These are phyloP conservation scores for Eupithecia tripunctaria DNA, from an alignment of 2,888 invertebrate genomes.

Conservation along the genomic window DNA sequence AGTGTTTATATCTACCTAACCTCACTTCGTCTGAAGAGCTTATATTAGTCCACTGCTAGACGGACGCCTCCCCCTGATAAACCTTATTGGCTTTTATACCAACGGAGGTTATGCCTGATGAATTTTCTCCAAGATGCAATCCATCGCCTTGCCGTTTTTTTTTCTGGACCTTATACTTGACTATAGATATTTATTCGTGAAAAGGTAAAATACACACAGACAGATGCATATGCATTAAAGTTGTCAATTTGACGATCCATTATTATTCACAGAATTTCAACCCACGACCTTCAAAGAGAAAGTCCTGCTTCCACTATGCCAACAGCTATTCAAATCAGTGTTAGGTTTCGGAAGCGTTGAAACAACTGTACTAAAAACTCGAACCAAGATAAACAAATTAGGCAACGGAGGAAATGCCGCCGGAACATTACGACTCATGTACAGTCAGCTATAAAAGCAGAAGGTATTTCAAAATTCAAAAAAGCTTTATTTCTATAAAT, in stretches of 20 bases:
- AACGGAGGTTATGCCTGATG: too few relatives aligned
- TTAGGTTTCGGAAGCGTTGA: conserved; percentile 19
- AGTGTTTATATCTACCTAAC: not conserved
- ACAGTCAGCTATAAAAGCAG: conserved; percentile 15
- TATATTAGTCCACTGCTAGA: too few relatives aligned
- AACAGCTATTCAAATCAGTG: conserved; percentile 6
- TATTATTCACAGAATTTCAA: not conserved
- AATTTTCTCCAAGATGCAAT: too few relatives aligned
- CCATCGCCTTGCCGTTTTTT: not conserved
- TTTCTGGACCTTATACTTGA: too few relatives aligned
- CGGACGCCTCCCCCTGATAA: too few relatives aligned
- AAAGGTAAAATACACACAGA: not conserved
- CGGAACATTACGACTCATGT: conserved; percentile 27
- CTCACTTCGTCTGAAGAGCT: too few relatives aligned
- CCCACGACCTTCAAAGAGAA: conserved; percentile 2
- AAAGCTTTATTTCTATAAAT: too few relatives aligned
- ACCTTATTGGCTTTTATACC: too few relatives aligned
- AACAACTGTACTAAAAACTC: conserved; percentile 31
- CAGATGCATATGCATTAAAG: not conserved
- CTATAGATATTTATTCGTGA: not conserved
- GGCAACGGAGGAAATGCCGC: conserved; percentile 35
- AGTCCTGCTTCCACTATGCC: conserved; percentile 7
- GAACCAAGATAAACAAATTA: conserved; percentile 32
- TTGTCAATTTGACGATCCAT: not conserved
- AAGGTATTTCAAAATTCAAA: not conserved